A percentile compares a stretch with the other conserved stretches of the same genome.
These are phyloP conservation scores for Parapristionchus giblindavisi DNA, from an alignment of 2,888 invertebrate species.

Conservation along the genomic window DNA sequence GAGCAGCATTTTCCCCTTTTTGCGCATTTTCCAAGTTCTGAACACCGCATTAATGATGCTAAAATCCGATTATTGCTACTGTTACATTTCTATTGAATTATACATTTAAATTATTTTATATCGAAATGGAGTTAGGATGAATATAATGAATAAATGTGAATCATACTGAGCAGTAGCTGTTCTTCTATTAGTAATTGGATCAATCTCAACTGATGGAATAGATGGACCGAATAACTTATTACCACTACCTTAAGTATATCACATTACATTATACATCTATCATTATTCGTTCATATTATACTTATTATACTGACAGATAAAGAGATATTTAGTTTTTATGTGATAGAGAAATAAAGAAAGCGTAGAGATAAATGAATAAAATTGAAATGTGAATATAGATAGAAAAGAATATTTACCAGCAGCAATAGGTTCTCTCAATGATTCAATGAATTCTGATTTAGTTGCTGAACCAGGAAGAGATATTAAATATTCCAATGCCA, in stretches of 20 bases:
- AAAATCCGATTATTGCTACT: no score
- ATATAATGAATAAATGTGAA: no score
- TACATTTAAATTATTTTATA: no score
- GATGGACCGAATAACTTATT: conserved; percentile 58
- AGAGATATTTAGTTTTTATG: no score
- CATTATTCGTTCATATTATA: not conserved
- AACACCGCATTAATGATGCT: no score
- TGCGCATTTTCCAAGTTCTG: no score
- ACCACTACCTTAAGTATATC: conserved; percentile 32
- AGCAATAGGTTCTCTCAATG: conserved; percentile 35
- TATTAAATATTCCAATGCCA: conserved; percentile 64
- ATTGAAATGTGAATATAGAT: no score
- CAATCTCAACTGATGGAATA: conserved; percentile 58
- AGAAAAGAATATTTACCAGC: conserved; percentile 36
- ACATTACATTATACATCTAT: not conserved
- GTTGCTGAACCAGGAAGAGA: conserved; percentile 55
- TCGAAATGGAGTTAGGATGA: not conserved
- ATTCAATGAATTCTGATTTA: conserved; percentile 55
- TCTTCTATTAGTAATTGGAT: conserved; percentile 51
- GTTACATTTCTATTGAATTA: no score
- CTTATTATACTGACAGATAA: not conserved
- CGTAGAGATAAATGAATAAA: no score
- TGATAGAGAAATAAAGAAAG: no score
- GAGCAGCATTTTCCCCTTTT: no score
- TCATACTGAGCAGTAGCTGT: conserved; percentile 52